Evolutionary conservation across 1,140 invertebrate species (phyloP), one percentile per base, ranked within the genome.

Genomic region (Megalopta genalis): DNA sequence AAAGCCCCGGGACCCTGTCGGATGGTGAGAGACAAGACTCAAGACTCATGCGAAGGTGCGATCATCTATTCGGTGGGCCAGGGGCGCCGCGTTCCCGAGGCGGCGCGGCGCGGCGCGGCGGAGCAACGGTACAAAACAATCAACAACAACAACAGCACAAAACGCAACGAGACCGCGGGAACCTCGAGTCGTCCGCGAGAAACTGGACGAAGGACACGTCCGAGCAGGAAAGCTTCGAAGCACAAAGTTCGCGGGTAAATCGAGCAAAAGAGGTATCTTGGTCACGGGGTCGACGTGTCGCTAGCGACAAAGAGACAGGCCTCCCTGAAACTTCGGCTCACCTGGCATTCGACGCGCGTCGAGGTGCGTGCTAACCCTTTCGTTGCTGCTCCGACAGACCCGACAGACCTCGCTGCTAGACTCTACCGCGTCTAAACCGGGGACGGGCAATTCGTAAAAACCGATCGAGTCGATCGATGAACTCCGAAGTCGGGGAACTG

Each of bases 241-340:
- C 84, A 77, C 70, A 79, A 85, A 75, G 63, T 85, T 78, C 71
- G 37, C 57, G 70, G 62, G 42, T 82, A 77, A 82, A 86, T 86
- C 84, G 84, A 86, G 84, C 84, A 86, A 86, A 86, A 85, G 84
- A 86, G 84, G 84, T 85, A 79, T 77, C 77, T 64, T 80, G 66
- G 60, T 78, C 59, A 25, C 57, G 16, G 64, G 27, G 25, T 32
- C 25, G 37, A 62, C 46, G 49, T 25, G 32, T 78, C 49, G 49
- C 49, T 52, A 5, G 49, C 42, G 42, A 46, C 42, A 46, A 46
- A 52, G 37, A 69, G 37, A 62, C 59, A 32, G 32, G 7, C 72
- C 46, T 60, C 75, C 65, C 75, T 69, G 65, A 80, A 83, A 83
- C 81, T 79, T 84, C 37, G 62, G 60, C 59, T 76, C 82, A 70